phyloP scores from a whole-genome alignment of 2,113 vertebrate species.

The Tetraodon nigroviridis region DNA sequence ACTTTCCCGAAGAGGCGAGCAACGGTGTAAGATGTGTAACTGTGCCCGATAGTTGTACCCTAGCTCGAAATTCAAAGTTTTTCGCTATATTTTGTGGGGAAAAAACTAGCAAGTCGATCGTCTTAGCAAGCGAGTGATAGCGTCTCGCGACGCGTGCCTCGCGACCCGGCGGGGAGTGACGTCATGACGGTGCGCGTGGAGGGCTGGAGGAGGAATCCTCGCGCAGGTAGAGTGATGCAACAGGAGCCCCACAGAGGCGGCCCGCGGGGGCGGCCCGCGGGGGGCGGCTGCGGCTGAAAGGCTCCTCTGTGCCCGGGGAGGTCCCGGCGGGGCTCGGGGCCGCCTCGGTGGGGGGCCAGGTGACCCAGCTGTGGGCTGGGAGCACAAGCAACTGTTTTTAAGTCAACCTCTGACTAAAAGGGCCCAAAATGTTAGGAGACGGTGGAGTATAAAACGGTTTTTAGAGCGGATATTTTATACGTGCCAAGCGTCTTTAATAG shows the following conservation, averaged over 20 bases:
- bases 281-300: conserved; percentile 46
- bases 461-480: no score
- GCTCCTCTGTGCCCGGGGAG: conserved; percentile 31
- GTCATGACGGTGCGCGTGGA: conserved; percentile 37
- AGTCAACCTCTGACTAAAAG: no score
- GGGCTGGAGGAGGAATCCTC: conserved; percentile 36
- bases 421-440: no score
- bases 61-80: background rate
- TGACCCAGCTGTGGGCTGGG: conserved; percentile 19
- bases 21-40: background rate
- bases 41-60: no score
- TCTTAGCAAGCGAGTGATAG: no score
- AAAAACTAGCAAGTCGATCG: no score
- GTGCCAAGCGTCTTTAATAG: no score
- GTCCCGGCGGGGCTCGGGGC: conserved; percentile 13
- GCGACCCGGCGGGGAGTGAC: conserved; percentile 25
- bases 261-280: conserved; percentile 57
- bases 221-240: conserved; percentile 62
- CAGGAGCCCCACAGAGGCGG: conserved; percentile 37
- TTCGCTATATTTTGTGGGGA: no score
- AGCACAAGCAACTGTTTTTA: background rate
- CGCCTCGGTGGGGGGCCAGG: conserved; percentile 29
- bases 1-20: no score
- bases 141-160: background rate
- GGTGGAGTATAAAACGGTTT: no score